A percentile compares a stretch with the other conserved stretches of the same genome.
Conservation (phyloP, 1,140 invertebrate species). For the Theocolax elegans region DNA sequence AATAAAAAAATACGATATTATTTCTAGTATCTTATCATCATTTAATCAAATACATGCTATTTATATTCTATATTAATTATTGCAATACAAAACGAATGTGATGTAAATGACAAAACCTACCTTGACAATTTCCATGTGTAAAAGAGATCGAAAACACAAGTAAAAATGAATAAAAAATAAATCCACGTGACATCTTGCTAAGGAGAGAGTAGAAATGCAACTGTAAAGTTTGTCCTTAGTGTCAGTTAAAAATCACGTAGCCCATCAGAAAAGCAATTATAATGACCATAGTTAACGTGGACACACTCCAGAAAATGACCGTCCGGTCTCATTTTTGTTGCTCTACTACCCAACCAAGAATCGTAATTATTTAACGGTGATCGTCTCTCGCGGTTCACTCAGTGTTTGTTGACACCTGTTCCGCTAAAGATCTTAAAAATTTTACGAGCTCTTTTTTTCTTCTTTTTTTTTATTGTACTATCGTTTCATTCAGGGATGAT, state of each 20-base stretch:
- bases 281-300: slow-evolving; percentile 30
- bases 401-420: no score
- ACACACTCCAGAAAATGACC: slow-evolving; percentile 6
- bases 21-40: no score
- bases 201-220: slow-evolving; percentile 27
- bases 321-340: slow-evolving; percentile 41
- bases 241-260: not conserved
- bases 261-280: slow-evolving; percentile 30
- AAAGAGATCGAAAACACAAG: not conserved
- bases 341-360: slow-evolving; percentile 56
- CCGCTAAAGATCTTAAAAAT: no score
- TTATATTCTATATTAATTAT: no score
- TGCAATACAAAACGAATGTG: no score
- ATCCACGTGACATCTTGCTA: slow-evolving; percentile 46
- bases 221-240: slow-evolving; percentile 36
- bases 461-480: no score
- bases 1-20: not conserved
- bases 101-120: slow-evolving; percentile 11
- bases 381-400: not conserved
- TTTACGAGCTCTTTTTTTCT: slow-evolving; percentile 1
- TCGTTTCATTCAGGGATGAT: no score
- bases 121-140: not conserved
- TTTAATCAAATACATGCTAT: no score
- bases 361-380: not conserved
- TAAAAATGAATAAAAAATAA: not conserved